Conservation (phyloP, 2,113 vertebrate genomes). For the Falcunculus frontatus region DNA sequence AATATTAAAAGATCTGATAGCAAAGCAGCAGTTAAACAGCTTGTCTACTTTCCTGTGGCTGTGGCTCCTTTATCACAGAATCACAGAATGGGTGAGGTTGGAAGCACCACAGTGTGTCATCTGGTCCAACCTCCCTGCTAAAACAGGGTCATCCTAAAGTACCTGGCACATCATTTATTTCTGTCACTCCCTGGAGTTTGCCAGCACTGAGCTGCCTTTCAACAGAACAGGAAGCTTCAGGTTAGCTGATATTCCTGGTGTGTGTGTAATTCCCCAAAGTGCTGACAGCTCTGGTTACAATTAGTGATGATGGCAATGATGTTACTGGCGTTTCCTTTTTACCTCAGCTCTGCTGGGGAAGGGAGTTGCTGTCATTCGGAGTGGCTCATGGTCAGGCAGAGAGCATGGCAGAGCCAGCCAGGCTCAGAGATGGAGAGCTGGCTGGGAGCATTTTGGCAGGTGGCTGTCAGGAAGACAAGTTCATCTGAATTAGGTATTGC, state of each 20-base stretch:
- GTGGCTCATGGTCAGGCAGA: neutral
- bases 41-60: neutral
- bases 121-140: neutral
- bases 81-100: neutral
- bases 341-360: neutral
- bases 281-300: slow-evolving; percentile 58
- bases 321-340: slow-evolving; percentile 3
- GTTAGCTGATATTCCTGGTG: slow-evolving; percentile 55
- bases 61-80: neutral
- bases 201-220: slow-evolving; percentile 24
- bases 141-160: neutral
- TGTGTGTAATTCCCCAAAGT: slow-evolving; percentile 61
- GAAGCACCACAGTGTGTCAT: neutral
- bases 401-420: neutral
- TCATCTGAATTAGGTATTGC: slow-evolving; percentile 28
- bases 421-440: neutral
- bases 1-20: neutral
- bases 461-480: slow-evolving; percentile 35
- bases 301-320: slow-evolving; percentile 39
- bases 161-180: neutral
- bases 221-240: slow-evolving; percentile 41
- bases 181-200: slow-evolving; percentile 2
- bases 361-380: slow-evolving; percentile 42
- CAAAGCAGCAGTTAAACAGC: neutral
- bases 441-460: slow-evolving; percentile 41